Conservation (phyloP, 2,888 invertebrate species). For the Aquatica leii region DNA sequence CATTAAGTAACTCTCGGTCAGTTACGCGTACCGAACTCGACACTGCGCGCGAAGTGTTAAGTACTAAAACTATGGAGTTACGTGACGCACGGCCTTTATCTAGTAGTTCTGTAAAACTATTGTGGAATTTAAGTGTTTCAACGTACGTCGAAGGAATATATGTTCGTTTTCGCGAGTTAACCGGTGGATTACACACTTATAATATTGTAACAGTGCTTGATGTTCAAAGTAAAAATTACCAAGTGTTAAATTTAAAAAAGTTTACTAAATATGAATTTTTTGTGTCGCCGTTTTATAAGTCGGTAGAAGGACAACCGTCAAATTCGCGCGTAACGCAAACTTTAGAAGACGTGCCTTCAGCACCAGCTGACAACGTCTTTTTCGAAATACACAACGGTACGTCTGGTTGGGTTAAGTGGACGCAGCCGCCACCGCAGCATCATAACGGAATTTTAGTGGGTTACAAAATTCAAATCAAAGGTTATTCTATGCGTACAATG, state of each 20-base stretch:
- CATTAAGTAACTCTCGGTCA: slow-evolving; percentile 71
- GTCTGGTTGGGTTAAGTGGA: slow-evolving; percentile 84
- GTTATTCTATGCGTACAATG: slow-evolving; percentile 63
- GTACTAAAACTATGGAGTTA: slow-evolving; percentile 81
- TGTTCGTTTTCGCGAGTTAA: slow-evolving; percentile 71
- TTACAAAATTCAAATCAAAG: slow-evolving; percentile 77
- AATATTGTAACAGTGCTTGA: slow-evolving; percentile 72
- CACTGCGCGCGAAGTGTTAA: slow-evolving; percentile 78
- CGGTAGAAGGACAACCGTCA: slow-evolving; percentile 90
- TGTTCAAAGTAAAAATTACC: slow-evolving; percentile 73
- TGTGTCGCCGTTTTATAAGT: slow-evolving; percentile 88
- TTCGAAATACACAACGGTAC: slow-evolving; percentile 83
- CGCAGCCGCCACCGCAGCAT: slow-evolving; percentile 80
- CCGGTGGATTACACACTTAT: slow-evolving; percentile 68
- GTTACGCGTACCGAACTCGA: slow-evolving; percentile 80
- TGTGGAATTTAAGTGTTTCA: slow-evolving; percentile 60
- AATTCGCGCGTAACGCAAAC: slow-evolving; percentile 88
- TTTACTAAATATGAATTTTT: slow-evolving; percentile 92
- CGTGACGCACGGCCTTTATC: slow-evolving; percentile 65
- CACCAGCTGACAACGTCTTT: slow-evolving; percentile 80
- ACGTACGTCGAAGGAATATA: slow-evolving; percentile 71
- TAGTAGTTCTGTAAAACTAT: slow-evolving; percentile 65
- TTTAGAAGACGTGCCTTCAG: slow-evolving; percentile 85
- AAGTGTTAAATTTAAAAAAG: slow-evolving; percentile 80
- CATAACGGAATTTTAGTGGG: slow-evolving; percentile 83